A percentile compares a stretch with the other conserved stretches of the same genome.
Conservation (phyloP, 2,797 vertebrate genomes). For the Otolemur crassicaudatus region DNA sequence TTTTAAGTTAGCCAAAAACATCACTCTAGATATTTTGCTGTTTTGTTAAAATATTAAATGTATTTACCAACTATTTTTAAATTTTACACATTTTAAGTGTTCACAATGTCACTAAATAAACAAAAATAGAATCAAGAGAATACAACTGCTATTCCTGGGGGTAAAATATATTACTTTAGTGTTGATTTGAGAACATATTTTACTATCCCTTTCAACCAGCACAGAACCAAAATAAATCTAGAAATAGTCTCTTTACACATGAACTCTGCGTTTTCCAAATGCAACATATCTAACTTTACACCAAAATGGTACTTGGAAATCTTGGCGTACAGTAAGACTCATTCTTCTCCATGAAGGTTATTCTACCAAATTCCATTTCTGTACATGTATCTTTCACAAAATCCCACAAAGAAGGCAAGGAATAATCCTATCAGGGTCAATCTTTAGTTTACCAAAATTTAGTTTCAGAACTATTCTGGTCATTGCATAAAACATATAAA, state of each 20-base stretch:
- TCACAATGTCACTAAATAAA: not conserved
- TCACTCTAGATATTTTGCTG: not conserved
- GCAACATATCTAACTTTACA: not conserved
- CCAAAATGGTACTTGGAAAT: not conserved
- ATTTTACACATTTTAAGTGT: slow-evolving; percentile 7
- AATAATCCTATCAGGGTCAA: not conserved
- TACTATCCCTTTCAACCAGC: not conserved
- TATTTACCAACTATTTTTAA: slow-evolving; percentile 54
- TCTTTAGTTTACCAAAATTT: not conserved
- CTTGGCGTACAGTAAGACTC: not conserved
- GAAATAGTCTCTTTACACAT: not conserved
- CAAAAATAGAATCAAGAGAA: not conserved
- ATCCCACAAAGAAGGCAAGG: not conserved
- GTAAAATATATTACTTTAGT: not conserved
- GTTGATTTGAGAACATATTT: not conserved
- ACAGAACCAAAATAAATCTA: not conserved
- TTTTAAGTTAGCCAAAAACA: slow-evolving; percentile 25
- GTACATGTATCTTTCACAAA: not conserved
- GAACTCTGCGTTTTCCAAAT: not conserved
- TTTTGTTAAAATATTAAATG: slow-evolving; percentile 16
- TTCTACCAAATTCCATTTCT: slow-evolving; percentile 11
- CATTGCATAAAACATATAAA: not conserved
- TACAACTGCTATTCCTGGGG: not conserved
- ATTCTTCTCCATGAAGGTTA: not conserved
- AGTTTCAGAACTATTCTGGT: not conserved